A percentile compares a stretch with the other conserved stretches of the same genome.
Conservation (phyloP, 92 coral and sea anemone species). For the Palythoa grandis region DNA sequence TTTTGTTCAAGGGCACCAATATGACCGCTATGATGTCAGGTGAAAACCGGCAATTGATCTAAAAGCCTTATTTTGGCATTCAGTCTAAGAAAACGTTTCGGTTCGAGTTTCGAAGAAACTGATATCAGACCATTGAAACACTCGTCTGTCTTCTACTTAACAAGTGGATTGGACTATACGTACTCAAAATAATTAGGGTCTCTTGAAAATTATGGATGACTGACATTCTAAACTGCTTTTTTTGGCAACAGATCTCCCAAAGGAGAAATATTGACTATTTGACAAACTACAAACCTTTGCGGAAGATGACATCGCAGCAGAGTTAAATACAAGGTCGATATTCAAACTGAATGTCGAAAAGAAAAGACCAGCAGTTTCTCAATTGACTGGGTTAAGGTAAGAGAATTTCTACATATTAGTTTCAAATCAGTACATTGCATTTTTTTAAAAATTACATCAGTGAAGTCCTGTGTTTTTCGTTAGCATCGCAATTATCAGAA, state of each 20-base stretch:
- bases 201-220: neutral
- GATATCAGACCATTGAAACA: neutral
- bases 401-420: no score
- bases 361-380: no score
- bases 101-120: neutral
- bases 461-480: no score
- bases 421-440: no score
- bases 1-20: no score
- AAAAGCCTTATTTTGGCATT: neutral
- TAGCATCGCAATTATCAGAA: no score
- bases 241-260: neutral
- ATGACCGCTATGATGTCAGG: no score
- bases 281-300: neutral
- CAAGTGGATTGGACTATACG: neutral
- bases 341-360: no score
- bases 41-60: no score
- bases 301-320: neutral
- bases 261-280: slow-evolving; percentile 1
- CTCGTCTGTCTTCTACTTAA: neutral
- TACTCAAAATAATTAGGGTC: neutral
- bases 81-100: neutral
- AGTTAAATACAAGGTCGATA: no score
- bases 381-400: no score
- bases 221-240: neutral
- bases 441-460: no score